A percentile compares a stretch with the other conserved stretches of the same genome.
These are phyloP conservation scores for Rhagoletis pomonella DNA, from an alignment of 1,140 invertebrate genomes.

Conservation along the genomic window DNA sequence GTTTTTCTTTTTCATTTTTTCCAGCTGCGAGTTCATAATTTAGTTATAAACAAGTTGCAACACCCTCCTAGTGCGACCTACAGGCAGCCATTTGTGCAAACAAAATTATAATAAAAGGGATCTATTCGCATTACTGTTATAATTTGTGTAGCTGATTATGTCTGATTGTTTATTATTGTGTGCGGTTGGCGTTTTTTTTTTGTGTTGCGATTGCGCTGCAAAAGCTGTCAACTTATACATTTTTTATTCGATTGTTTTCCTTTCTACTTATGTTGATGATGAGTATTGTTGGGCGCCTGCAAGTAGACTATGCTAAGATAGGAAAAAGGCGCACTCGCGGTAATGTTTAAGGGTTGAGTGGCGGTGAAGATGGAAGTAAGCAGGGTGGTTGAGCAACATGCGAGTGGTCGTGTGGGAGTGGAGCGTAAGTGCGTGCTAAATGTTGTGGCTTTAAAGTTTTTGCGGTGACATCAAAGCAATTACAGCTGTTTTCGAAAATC, in stretches of 20 bases:
- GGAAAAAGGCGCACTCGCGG: neutral
- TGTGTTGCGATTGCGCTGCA: neutral
- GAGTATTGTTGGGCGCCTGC: neutral
- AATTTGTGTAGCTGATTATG: conserved; percentile 40
- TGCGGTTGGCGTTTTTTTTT: neutral
- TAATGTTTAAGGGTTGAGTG: neutral
- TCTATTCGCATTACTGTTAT: neutral
- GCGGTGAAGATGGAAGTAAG: neutral
- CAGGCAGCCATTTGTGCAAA: neutral
- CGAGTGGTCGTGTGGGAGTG: neutral
- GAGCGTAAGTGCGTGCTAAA: neutral
- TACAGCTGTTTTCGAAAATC: conserved; percentile 14
- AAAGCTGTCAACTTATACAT: neutral
- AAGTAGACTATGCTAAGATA: neutral
- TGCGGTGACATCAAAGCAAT: conserved; percentile 27
- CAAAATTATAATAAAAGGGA: conserved; percentile 33
- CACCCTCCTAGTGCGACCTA: neutral
- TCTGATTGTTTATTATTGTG: conserved; percentile 20
- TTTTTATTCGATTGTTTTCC: neutral
- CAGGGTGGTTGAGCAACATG: neutral
- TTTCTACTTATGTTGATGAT: neutral
- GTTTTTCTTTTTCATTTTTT: neutral
- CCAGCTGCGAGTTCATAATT: conserved; percentile 15
- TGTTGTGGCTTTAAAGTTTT: conserved; percentile 34
- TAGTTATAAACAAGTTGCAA: conserved; percentile 26